A percentile compares a stretch with the other conserved stretches of the same genome.
Conservation (phyloP, 2,888 invertebrate genomes). For the Xylota sylvarum region DNA sequence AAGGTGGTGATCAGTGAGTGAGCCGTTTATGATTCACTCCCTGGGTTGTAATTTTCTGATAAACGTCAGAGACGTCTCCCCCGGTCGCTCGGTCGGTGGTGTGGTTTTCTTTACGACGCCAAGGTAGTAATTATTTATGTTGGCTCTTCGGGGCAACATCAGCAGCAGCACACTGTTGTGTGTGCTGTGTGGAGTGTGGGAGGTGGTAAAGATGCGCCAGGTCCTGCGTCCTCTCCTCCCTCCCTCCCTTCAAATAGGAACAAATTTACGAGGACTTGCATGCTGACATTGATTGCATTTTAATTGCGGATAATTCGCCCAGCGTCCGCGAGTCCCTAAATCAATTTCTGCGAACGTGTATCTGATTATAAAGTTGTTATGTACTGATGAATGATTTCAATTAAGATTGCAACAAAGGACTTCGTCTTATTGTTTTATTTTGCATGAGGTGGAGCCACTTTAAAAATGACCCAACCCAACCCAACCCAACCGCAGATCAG, state of each 20-base stretch:
- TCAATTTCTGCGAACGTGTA: constrained; percentile 44
- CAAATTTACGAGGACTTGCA: constrained; percentile 55
- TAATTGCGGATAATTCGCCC: constrained; percentile 63
- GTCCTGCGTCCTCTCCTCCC: background rate
- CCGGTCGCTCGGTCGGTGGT: constrained; percentile 3
- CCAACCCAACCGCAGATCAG: constrained; percentile 4
- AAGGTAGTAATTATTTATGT: constrained; percentile 58
- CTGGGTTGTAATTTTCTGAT: constrained; percentile 53
- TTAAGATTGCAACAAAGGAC: constrained; percentile 51
- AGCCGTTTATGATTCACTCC: constrained; percentile 61
- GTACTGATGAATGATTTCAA: constrained; percentile 60
- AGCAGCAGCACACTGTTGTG: background rate
- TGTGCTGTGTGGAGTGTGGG: constrained; percentile 44
- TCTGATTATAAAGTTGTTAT: constrained; percentile 63
- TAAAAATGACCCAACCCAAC: background rate
- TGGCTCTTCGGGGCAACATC: constrained; percentile 37
- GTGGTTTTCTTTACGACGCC: constrained; percentile 39
- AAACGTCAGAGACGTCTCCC: constrained; percentile 30
- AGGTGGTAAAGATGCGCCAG: constrained; percentile 23
- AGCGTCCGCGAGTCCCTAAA: constrained; percentile 47
- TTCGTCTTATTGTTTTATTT: constrained; percentile 20
- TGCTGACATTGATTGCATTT: constrained; percentile 69
- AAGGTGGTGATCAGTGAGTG: constrained; percentile 45
- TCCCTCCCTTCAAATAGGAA: constrained; percentile 11
- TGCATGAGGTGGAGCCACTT: constrained; percentile 5